Conservation (phyloP, 1,140 invertebrate genomes). For the Drosophila pachea region DNA sequence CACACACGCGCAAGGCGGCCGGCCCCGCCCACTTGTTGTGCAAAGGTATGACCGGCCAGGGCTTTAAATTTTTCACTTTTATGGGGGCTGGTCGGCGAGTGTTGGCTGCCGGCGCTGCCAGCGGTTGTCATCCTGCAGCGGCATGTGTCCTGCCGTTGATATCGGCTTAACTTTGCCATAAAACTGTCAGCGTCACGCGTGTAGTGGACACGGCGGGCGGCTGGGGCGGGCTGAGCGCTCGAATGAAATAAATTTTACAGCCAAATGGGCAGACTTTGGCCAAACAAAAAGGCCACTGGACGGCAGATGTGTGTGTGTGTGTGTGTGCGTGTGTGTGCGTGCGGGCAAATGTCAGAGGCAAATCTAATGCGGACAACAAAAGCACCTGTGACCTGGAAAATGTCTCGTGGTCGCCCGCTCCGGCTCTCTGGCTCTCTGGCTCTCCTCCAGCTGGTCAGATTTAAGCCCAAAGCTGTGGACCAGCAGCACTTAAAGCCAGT, state of each 20-base stretch:
- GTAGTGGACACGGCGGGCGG: conserved; percentile 42
- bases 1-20: conserved; percentile 4
- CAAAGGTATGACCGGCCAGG: conserved; percentile 59
- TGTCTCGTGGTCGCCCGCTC: conserved; percentile 20
- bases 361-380: conserved; percentile 76
- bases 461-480: conserved; percentile 44
- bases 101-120: conserved; percentile 15
- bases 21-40: conserved; percentile 58
- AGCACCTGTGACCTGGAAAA: conserved; percentile 76
- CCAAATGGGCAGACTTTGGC: conserved; percentile 66
- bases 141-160: conserved; percentile 74
- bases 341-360: conserved; percentile 53
- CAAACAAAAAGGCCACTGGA: conserved; percentile 56
- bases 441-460: conserved; percentile 22
- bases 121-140: conserved; percentile 28
- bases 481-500: conserved; percentile 57
- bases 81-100: conserved; percentile 25
- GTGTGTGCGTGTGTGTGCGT: conserved; percentile 4
- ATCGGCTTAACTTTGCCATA: conserved; percentile 77
- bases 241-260: conserved; percentile 78
- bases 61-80: conserved; percentile 76
- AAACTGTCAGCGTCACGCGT: conserved; percentile 76
- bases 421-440: background rate
- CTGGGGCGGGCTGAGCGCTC: conserved; percentile 23
- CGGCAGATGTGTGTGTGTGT: conserved; percentile 7